Evolutionary conservation across 2,888 invertebrate genomes (phyloP), one percentile per base, ranked within the genome.

Genomic region (Geotrupes spiniger): DNA sequence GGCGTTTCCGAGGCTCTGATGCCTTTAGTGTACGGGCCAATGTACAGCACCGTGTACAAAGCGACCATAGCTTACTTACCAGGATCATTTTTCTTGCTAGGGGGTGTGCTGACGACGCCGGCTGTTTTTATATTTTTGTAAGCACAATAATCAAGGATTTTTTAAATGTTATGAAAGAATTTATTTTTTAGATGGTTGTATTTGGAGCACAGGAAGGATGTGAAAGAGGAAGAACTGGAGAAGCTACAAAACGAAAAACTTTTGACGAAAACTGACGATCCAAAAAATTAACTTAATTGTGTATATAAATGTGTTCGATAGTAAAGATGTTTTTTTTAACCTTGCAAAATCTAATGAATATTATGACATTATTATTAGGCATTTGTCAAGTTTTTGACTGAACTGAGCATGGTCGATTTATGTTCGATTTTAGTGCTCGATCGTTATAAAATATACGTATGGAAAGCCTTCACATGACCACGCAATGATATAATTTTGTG

Each of bases 131-230:
- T 68, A 38, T 66, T 67, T 45, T 50, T 64, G 68, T 68, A 59
- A 59, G 63, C 50, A 17, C 4, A 21, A 21, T 21, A 4, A 21
- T 4, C 6, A 21, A 6, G 21, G 6, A 21, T 4, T 6, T 21
- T 4, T 21, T 21, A 21, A 54, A 53, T 15, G 16, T 58, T 43
- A 16, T 51, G 2, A n/a, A 40, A 42, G 45, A 54, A 50, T 38
- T 49, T 43, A 40, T 37, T 53, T 72, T 72, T 42, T 73, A 78
- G 78, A 53, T 58, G 54, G 21, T 60, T 78, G n/a, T 77, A 73
- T 54, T 46, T 63, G 1, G 54, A 76, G 28, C 60, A 74, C 52
- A 74, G 62, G 51, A 66, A 56, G 29, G 63, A 76, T 45, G 72
- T 73, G n/a, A 52, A 49, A 38, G 55, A 60, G 1, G 65, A 60